These are phyloP conservation scores for Nycteola revayana DNA, from an alignment of 2,888 invertebrate species.

Conservation along the genomic window DNA sequence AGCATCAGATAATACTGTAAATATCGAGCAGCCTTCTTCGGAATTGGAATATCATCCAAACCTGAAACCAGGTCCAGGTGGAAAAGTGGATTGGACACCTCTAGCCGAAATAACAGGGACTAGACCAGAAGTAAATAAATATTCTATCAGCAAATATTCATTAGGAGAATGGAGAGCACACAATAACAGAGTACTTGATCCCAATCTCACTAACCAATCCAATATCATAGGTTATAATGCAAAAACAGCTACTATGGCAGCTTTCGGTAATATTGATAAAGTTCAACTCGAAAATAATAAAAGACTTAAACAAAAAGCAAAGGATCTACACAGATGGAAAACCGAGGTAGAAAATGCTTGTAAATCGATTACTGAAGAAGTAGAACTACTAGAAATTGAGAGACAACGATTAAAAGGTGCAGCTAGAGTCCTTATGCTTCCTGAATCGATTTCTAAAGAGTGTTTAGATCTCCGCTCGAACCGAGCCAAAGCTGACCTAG, in stretches of 20 bases:
- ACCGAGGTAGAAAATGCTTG: conserved; percentile 87
- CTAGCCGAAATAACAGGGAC: conserved; percentile 86
- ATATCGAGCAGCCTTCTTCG: no score
- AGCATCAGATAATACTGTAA: background rate
- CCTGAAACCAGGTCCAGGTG: conserved; percentile 84
- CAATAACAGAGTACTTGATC: conserved; percentile 77
- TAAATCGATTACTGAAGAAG: conserved; percentile 86
- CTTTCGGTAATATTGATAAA: conserved; percentile 84
- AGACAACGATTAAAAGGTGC: conserved; percentile 85
- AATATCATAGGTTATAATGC: conserved; percentile 83
- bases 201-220: conserved; percentile 73
- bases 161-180: conserved; percentile 86
- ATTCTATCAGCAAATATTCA: conserved; percentile 87
- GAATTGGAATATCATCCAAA: conserved; percentile 37
- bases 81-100: conserved; percentile 88
- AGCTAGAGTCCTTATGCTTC: conserved; percentile 84
- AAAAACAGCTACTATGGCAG: conserved; percentile 84
- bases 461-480: conserved; percentile 87
- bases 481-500: conserved; percentile 86
- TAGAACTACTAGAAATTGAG: conserved; percentile 85
- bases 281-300: conserved; percentile 85
- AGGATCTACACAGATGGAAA: conserved; percentile 88
- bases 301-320: conserved; percentile 83
- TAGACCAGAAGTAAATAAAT: conserved; percentile 87
- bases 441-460: conserved; percentile 88